A percentile compares a stretch with the other conserved stretches of the same genome.
Conservation (phyloP, 2,113 vertebrate species). For the Bufo gargarizans region DNA sequence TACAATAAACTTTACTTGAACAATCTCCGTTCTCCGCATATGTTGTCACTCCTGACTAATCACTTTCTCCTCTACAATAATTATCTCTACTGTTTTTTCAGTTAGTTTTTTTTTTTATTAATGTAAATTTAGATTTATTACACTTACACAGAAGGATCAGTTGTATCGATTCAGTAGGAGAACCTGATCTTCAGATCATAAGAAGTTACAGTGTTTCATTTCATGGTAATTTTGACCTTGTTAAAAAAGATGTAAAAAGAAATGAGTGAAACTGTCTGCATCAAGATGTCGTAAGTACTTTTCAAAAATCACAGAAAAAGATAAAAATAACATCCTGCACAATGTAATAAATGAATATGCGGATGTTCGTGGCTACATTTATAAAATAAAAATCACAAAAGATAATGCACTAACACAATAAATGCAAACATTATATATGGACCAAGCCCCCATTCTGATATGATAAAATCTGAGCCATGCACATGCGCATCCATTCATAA, state of each 20-base stretch:
- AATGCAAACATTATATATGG: too few species aligned
- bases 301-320: too few species aligned
- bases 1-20: conserved; percentile 16
- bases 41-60: conserved; percentile 30
- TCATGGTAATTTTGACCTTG: background rate
- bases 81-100: background rate
- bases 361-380: too few species aligned
- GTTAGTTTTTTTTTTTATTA: background rate
- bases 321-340: too few species aligned
- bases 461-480: too few species aligned
- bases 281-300: too few species aligned
- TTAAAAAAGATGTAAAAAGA: background rate
- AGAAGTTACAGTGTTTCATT: background rate
- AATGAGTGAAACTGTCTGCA: too few species aligned
- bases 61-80: background rate
- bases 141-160: conserved; percentile 19
- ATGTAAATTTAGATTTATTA: background rate
- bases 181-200: background rate
- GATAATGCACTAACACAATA: too few species aligned
- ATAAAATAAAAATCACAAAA: too few species aligned
- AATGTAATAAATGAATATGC: too few species aligned
- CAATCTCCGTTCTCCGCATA: background rate
- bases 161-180: background rate
- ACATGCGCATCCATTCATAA: too few species aligned
- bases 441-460: too few species aligned